Base-by-base conservation (phyloP, 2,888 invertebrate genomes). In the Tolmerus cingulatus region DNA sequence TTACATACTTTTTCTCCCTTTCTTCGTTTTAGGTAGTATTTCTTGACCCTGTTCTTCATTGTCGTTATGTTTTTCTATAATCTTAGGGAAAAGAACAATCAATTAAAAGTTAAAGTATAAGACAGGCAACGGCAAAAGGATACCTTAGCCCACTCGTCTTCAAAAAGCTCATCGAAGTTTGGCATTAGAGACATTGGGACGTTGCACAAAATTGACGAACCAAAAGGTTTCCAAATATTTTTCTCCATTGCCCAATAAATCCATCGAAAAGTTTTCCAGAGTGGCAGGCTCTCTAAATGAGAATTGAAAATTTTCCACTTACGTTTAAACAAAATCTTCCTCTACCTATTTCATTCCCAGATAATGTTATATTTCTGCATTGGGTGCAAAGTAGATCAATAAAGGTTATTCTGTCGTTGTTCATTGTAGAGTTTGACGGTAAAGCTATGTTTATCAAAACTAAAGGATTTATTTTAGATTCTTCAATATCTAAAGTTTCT, bases 181-280 rank as follows among this genome's bases (percentile, higher is more conserved):
- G 30, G 4, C 12, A 55, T 82, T 55, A n/a, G 5, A 2, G 55
- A 55, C 1, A 14, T 14, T n/a, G 79, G 23, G 23, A 74, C 8
- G 9, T 7, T 57, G 19, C 81, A 87, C 9, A 87, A 30, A 5
- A 87, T 12, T 14, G 81, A 81, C 51, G 30, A 40, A 43, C 81
- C 81, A 12, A 19, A 57, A 30, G 87, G 87, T 40, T 5, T 78
- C 87, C 87, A 87, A 19, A 92, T 87, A 2, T 92, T 92, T 57
- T 91, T 90, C 3, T 90, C 87, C 14, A 91, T 90, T 3, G 93
- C 93, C 93, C 93, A 94, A 55, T 91, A 90, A 74, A 93, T 87
- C 93, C 93, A 93, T 7, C 93, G 91, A 89, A 91, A 92, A 7
- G 91, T 88, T 90, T 93, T 93, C 93, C 93, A 94, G 40, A 90